phyloP scores from a whole-genome alignment of 2,797 vertebrate species.

The Micropoecilia bifurca region DNA sequence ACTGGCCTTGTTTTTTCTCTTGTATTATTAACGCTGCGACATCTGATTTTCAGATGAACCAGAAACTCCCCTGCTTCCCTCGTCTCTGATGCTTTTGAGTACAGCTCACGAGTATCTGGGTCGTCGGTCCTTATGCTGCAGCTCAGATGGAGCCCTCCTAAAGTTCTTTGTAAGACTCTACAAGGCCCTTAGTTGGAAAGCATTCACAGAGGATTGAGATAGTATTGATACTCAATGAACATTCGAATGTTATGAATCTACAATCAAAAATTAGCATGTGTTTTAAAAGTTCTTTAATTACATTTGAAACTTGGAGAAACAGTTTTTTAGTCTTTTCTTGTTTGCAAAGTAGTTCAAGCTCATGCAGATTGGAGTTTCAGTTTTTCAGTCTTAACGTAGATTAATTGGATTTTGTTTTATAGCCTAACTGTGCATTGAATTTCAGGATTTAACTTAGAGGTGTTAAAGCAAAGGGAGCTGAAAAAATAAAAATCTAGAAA shows the following conservation, averaged over 20 bases:
- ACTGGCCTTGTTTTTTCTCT: slow-evolving; percentile 8
- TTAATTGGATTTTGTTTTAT: neutral
- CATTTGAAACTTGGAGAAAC: too few relatives aligned
- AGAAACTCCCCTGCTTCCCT: slow-evolving; percentile 90
- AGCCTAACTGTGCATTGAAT: neutral
- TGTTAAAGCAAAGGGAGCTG: neutral
- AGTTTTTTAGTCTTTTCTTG: too few relatives aligned
- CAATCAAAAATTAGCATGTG: neutral
- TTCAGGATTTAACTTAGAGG: neutral
- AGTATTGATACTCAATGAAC: neutral
- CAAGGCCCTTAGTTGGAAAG: neutral
- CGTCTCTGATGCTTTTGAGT: slow-evolving; percentile 96
- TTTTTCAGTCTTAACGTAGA: too few relatives aligned
- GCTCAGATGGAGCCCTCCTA: slow-evolving; percentile 91
- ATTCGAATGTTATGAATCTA: neutral
- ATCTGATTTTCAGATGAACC: slow-evolving; percentile 79
- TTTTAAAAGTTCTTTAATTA: neutral
- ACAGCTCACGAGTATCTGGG: slow-evolving; percentile 97
- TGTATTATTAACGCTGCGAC: slow-evolving; percentile 27
- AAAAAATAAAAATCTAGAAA: neutral
- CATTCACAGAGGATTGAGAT: neutral
- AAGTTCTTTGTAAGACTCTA: slow-evolving; percentile 91
- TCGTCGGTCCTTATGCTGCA: slow-evolving; percentile 94
- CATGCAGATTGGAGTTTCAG: too few relatives aligned
- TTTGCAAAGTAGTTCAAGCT: neutral